phyloP scores from a whole-genome alignment of 2,888 invertebrate species.

The Drosophila mulleri region DNA sequence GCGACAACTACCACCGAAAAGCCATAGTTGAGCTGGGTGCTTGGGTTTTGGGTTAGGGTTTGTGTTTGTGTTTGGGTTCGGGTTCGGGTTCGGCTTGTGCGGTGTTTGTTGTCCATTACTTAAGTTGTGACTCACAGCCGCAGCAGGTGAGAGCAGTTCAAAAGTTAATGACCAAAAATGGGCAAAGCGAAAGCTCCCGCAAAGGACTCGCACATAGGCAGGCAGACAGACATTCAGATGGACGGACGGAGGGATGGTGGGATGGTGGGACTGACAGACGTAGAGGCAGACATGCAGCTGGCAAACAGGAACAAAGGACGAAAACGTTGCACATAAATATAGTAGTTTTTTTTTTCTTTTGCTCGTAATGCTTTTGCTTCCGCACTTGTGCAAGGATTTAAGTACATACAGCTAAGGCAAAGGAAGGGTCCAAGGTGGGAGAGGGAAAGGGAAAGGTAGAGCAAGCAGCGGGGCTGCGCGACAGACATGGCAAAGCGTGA shows the following conservation, averaged over 20 bases:
- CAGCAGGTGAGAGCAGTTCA: conserved; percentile 67
- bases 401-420: conserved; percentile 27
- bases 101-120: conserved; percentile 55
- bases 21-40: conserved; percentile 13
- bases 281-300: conserved; percentile 44
- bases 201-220: conserved; percentile 25
- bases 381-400: conserved; percentile 56
- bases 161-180: conserved; percentile 78
- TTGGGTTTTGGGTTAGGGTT: not conserved
- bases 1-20: conserved; percentile 26
- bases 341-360: conserved; percentile 38
- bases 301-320: conserved; percentile 55
- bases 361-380: conserved; percentile 71
- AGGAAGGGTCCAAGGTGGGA: not conserved
- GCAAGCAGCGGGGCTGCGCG: conserved; percentile 1
- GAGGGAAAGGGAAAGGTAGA: not conserved
- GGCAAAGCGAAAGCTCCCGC: conserved; percentile 42
- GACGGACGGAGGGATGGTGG: not conserved
- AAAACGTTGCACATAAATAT: conserved; percentile 64
- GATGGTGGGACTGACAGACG: conserved; percentile 18
- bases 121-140: conserved; percentile 44
- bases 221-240: conserved; percentile 5
- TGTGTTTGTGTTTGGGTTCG: not conserved
- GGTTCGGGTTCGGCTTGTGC: conserved; percentile 1
- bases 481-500: conserved; percentile 28